A percentile compares a stretch with the other conserved stretches of the same genome.
phyloP scores from a whole-genome alignment of 2,113 vertebrate genomes.

The Coturnix japonica region DNA sequence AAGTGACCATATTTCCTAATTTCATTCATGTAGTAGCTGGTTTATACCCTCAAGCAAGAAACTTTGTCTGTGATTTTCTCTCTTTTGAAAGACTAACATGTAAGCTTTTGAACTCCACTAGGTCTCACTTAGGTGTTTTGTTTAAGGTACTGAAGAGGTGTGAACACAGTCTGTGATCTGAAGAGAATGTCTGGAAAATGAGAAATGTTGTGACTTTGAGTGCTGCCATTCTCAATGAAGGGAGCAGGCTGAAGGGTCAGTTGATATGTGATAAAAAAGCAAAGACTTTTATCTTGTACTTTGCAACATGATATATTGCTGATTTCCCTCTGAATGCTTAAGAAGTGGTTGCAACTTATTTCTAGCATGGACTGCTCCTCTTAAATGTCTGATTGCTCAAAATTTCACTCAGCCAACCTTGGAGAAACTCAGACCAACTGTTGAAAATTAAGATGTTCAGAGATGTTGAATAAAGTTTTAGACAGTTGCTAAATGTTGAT shows the following conservation, averaged over 20 bases:
- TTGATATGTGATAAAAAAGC: background rate
- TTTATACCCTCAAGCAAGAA: background rate
- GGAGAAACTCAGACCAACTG: background rate
- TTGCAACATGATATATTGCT: background rate
- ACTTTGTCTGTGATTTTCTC: background rate
- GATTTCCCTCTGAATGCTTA: constrained; percentile 20
- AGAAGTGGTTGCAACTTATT: constrained; percentile 12
- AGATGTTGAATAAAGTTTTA: background rate
- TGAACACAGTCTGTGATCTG: background rate
- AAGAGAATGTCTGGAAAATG: constrained; percentile 17
- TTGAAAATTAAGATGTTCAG: background rate
- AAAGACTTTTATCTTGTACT: background rate
- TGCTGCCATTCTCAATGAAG: background rate
- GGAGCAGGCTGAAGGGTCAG: constrained; percentile 8
- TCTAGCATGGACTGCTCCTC: background rate
- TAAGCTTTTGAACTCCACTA: background rate
- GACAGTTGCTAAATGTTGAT: background rate
- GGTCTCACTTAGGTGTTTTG: background rate
- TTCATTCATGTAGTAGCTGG: background rate
- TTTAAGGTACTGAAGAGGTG: constrained; percentile 1
- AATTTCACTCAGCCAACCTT: background rate
- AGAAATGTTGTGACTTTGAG: background rate
- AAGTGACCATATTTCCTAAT: background rate
- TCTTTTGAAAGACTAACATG: background rate
- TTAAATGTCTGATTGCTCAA: background rate